Percentiles rank a stretch among this genome's conserved stretches.
phyloP scores from a whole-genome alignment of 2,113 vertebrate species.

The Enhydra lutris region DNA sequence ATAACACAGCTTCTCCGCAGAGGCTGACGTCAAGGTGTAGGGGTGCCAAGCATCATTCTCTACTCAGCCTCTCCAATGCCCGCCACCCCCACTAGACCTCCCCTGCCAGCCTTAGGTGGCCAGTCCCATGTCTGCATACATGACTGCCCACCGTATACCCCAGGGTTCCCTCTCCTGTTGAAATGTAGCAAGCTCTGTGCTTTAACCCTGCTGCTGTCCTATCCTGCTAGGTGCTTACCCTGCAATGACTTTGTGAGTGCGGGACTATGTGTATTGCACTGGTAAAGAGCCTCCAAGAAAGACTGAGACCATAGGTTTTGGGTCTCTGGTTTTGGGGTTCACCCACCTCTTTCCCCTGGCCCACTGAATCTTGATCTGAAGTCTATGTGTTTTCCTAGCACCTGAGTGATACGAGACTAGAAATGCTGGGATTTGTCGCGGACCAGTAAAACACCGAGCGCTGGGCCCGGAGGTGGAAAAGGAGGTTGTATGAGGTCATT shows the following conservation, averaged over 20 bases:
- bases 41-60: background rate
- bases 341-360: background rate
- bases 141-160: background rate
- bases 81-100: background rate
- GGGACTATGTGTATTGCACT: background rate
- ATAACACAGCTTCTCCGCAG: slow-evolving; percentile 38
- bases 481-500: background rate
- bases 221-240: background rate
- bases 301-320: background rate
- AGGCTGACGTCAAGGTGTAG: background rate
- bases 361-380: slow-evolving; percentile 6
- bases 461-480: background rate
- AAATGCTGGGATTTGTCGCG: slow-evolving; percentile 41
- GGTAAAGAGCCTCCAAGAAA: background rate
- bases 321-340: background rate
- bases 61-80: background rate
- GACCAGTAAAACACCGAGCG: background rate
- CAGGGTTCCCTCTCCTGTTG: background rate
- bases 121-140: background rate
- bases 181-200: background rate
- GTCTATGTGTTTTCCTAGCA: slow-evolving; percentile 54
- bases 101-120: background rate
- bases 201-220: background rate
- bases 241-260: background rate
- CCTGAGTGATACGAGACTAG: slow-evolving; percentile 53